Evolutionary conservation across 2,113 vertebrate species (phyloP), one percentile per base, ranked within the genome.

Genomic region (Sylvietta virens): DNA sequence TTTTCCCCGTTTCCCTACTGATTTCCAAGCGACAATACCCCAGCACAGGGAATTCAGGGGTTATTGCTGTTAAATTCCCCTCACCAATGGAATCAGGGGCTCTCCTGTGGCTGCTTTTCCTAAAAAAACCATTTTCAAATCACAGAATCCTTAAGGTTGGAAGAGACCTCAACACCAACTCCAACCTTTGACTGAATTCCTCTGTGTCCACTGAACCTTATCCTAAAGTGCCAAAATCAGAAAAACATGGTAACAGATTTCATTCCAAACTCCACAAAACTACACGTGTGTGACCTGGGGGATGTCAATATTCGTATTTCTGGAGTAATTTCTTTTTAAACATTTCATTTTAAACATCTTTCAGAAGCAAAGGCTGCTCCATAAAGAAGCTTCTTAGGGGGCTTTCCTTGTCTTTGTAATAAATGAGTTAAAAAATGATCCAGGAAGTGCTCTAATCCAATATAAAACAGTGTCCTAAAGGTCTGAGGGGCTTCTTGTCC

Each of bases 31-130:
- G 17, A 1, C 47, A 31, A 3, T 1, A 1, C 7, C n/a, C 33
- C 56, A 35, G 44, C 54, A 26, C 22, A 13, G 66, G 40, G 60
- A 57, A 37, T 19, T 30, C 51, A 17, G 47, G 12, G 11, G 39
- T 30, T 42, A 0, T 4, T 11, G 33, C 30, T 64, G 3, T 4
- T 3, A 7, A 65, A 50, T 45, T 44, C 58, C 28, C 22, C 72
- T 69, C 4, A 1, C 24, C 47, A 3, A 0, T 3, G 12, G 11
- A 13, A 20, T 3, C 54, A 9, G 39, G 8, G 26, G 23, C 7
- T 74, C 7, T 39, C 56, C 44, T 9, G 26, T 42, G 81, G 10
- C 48, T 79, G 11, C 6, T 6, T 26, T 51, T 17, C 16, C 16
- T 22, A 30, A 54, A 20, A 86, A 42, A 30, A 13, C 31, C 31